These are phyloP conservation scores for Dryobates pubescens DNA, from an alignment of 2,797 vertebrate genomes.

Conservation along the genomic window DNA sequence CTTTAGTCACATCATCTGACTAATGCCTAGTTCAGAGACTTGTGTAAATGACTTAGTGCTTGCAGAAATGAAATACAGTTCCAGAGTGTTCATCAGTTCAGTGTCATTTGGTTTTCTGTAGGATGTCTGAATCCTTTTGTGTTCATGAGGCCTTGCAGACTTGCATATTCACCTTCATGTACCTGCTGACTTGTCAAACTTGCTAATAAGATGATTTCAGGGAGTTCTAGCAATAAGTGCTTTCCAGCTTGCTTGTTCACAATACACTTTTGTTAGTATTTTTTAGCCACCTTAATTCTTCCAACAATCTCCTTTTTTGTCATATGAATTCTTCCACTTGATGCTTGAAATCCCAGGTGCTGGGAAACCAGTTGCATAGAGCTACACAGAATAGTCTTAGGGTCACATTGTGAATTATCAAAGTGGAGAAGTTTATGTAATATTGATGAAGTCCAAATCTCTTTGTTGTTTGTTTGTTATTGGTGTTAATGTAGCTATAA, in stretches of 20 bases:
- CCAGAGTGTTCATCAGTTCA: not conserved
- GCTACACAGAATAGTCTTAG: not conserved
- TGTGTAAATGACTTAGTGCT: not conserved
- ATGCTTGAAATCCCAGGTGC: not conserved
- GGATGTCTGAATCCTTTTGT: not conserved
- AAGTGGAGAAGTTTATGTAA: not conserved
- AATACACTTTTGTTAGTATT: accelerated
- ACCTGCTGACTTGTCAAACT: not conserved
- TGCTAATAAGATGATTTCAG: not conserved
- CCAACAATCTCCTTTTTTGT: not conserved
- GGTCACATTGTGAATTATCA: not conserved
- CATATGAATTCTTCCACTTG: not conserved
- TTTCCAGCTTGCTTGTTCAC: not conserved
- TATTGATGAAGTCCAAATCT: not conserved
- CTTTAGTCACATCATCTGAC: not conserved
- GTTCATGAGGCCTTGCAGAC: not conserved
- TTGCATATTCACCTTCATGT: not conserved
- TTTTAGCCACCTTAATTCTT: not conserved
- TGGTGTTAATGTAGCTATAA: not conserved
- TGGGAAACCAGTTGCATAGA: not conserved
- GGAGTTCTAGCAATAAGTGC: not conserved
- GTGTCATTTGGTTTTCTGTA: not conserved
- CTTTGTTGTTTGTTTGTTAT: not conserved
- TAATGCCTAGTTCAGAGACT: not conserved
- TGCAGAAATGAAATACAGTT: not conserved